These are phyloP conservation scores for Ptilorrhoa leucosticta DNA, from an alignment of 2,113 vertebrate species.

Conservation along the genomic window DNA sequence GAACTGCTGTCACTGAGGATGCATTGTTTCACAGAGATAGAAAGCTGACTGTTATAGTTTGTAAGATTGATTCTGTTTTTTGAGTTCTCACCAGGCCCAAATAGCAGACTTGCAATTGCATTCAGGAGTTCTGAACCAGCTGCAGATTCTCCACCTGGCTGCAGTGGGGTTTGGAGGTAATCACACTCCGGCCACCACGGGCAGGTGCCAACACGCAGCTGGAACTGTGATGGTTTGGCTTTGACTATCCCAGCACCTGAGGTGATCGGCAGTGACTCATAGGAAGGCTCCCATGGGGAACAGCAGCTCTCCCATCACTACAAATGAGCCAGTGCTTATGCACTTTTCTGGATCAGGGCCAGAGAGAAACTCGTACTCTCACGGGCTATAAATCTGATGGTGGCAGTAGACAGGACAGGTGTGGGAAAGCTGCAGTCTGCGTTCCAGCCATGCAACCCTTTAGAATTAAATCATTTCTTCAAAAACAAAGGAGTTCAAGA, in stretches of 20 bases:
- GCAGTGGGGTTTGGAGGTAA: not conserved
- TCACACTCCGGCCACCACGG: rapidly evolving
- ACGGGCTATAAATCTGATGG: slow-evolving; percentile 20
- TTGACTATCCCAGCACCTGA: not conserved
- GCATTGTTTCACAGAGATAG: not conserved
- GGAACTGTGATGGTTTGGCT: not conserved
- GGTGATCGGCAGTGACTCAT: not conserved
- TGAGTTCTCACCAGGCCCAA: not conserved
- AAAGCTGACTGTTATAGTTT: not conserved
- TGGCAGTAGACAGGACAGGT: slow-evolving; percentile 5
- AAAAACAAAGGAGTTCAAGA: slow-evolving; percentile 44
- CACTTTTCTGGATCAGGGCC: not conserved
- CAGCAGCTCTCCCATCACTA: not conserved
- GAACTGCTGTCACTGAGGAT: not conserved
- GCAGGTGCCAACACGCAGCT: not conserved
- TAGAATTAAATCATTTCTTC: slow-evolving; percentile 20
- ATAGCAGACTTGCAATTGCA: not conserved
- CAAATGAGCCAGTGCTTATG: not conserved
- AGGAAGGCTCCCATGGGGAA: not conserved
- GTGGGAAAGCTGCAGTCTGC: slow-evolving; percentile 3
- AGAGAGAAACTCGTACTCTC: not conserved
- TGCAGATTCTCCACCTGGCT: not conserved
- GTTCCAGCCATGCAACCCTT: not conserved
- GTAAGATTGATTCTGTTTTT: not conserved
- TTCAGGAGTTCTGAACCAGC: not conserved